Conservation (phyloP, 2,797 vertebrate genomes). For the Hoplostethus atlanticus region DNA sequence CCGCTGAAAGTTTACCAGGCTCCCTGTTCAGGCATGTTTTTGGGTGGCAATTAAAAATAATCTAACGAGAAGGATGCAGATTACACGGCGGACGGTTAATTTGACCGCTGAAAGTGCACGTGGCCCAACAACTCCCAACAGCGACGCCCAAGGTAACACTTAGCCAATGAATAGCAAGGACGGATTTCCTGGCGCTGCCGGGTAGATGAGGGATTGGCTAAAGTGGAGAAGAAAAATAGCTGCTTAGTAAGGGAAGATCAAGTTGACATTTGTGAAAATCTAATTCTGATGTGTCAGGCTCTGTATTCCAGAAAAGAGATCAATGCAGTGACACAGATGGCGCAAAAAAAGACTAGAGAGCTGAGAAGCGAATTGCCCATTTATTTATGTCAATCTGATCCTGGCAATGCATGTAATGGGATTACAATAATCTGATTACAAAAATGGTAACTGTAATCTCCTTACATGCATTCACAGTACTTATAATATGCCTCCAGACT, state of each 20-base stretch:
- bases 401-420: not conserved
- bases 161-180: conserved; percentile 7
- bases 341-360: not conserved
- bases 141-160: not conserved
- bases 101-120: not conserved
- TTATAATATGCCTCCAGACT: not conserved
- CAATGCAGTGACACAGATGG: conserved; percentile 29
- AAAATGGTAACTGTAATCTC: not conserved
- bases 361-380: not conserved
- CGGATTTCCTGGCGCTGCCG: not conserved
- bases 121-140: not conserved
- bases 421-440: not conserved
- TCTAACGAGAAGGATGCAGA: not conserved
- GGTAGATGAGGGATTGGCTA: not conserved
- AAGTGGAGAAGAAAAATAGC: conserved; percentile 23
- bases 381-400: not conserved
- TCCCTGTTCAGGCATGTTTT: conserved; percentile 7
- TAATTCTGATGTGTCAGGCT: conserved; percentile 51
- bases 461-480: not conserved
- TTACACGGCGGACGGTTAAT: not conserved
- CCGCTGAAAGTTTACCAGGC: conserved; percentile 33
- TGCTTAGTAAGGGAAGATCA: conserved; percentile 28
- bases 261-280: conserved; percentile 52
- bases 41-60: conserved; percentile 17
- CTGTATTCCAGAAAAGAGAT: conserved; percentile 36